phyloP scores from a whole-genome alignment of 2,797 vertebrate species.

The Clarias platycephalus region DNA sequence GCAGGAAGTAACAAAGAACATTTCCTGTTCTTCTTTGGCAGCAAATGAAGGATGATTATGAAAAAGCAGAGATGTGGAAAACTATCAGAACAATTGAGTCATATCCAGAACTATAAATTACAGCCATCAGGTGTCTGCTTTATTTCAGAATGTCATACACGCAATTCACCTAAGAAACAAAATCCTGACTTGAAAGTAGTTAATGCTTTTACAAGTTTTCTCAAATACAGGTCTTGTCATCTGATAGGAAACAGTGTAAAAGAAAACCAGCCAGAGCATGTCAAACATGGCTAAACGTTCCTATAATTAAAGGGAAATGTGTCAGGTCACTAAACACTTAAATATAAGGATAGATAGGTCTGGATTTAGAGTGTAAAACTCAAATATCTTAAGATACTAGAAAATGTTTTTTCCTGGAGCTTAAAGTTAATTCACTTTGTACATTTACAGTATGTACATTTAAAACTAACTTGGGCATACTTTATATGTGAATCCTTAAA shows the following conservation, averaged over 20 bases:
- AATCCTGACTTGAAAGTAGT: constrained; percentile 14
- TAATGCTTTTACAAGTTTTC: constrained; percentile 35
- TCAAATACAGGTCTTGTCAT: constrained; percentile 34
- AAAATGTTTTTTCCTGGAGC: not conserved
- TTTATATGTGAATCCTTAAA: not conserved
- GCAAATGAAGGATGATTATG: constrained; percentile 16
- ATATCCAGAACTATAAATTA: constrained; percentile 30
- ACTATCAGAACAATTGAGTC: constrained; percentile 18
- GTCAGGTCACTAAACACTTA: constrained; percentile 19
- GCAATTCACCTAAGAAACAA: constrained; percentile 13
- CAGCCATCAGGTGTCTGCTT: constrained; percentile 20
- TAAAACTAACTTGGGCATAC: not conserved
- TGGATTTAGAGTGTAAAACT: not conserved
- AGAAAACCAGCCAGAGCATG: constrained; percentile 28
- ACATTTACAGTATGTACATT: not conserved
- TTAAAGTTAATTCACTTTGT: not conserved
- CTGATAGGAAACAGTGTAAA: constrained; percentile 35
- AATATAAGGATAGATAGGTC: constrained; percentile 8
- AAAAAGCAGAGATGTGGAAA: constrained; percentile 32
- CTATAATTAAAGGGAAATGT: constrained; percentile 33
- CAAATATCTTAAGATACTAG: not conserved
- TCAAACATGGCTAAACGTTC: constrained; percentile 5
- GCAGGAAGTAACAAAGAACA: not conserved
- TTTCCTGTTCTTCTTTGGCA: constrained; percentile 10
- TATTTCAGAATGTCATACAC: constrained; percentile 26